A percentile compares a stretch with the other conserved stretches of the same genome.
phyloP scores from a whole-genome alignment of 2,888 invertebrate species.

The Ditula angustiorana region DNA sequence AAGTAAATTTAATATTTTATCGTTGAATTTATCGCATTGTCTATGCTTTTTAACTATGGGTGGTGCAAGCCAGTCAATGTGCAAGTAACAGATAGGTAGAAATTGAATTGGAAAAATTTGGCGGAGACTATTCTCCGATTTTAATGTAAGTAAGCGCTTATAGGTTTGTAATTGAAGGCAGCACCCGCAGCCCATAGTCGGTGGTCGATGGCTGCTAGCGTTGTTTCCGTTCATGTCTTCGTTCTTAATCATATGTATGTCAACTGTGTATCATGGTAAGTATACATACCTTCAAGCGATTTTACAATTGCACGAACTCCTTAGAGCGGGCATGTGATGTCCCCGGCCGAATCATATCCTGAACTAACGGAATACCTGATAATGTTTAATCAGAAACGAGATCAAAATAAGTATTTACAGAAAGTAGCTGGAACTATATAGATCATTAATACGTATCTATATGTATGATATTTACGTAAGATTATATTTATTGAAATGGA shows the following conservation, averaged over 20 bases:
- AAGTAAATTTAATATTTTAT: conserved; percentile 39
- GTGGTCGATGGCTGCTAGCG: conserved; percentile 30
- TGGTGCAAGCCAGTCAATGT: conserved; percentile 6
- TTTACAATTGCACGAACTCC: conserved; percentile 30
- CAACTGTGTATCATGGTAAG: conserved; percentile 19
- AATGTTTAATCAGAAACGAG: conserved; percentile 62
- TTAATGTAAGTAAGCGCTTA: conserved; percentile 28
- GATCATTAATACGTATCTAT: conserved; percentile 60
- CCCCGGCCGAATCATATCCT: conserved; percentile 73
- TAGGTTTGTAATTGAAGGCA: conserved; percentile 23
- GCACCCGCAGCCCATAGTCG: conserved; percentile 2
- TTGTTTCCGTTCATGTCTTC: conserved; percentile 19
- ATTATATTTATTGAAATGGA: conserved; percentile 79
- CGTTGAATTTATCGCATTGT: conserved; percentile 39
- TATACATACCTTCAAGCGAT: conserved; percentile 17
- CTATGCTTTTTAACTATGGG: conserved; percentile 33
- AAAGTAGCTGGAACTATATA: conserved; percentile 65
- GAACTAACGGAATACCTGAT: conserved; percentile 79
- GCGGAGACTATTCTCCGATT: conserved; percentile 1
- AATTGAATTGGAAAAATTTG: conserved; percentile 25
- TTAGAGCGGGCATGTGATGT: conserved; percentile 42
- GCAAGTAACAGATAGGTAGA: conserved; percentile 23
- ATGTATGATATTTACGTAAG: conserved; percentile 74
- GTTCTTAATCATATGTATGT: conserved; percentile 9
- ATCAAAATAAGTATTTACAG: conserved; percentile 70